These are phyloP conservation scores for Erebia ligea DNA, from an alignment of 2,888 invertebrate genomes.

Conservation along the genomic window DNA sequence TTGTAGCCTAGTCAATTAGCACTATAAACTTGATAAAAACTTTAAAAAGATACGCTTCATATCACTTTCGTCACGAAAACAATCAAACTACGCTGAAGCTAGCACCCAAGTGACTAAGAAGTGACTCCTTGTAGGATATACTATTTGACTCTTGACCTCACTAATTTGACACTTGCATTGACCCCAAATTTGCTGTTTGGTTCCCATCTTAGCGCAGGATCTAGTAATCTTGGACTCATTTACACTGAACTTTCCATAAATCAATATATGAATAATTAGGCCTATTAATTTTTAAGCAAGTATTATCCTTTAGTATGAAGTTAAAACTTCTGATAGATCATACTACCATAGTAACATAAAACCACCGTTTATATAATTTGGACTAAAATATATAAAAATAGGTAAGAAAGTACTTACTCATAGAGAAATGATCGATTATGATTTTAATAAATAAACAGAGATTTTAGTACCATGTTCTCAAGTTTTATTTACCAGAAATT, in stretches of 20 bases:
- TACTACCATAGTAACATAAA: background rate
- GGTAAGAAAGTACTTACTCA: too few relatives aligned
- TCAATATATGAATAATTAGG: too few relatives aligned
- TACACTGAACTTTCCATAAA: background rate
- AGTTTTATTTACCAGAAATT: background rate
- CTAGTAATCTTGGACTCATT: constrained; percentile 9
- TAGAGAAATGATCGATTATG: too few relatives aligned
- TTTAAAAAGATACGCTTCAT: background rate
- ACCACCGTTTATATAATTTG: background rate
- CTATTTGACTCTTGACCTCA: constrained; percentile 63
- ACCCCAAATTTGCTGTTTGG: constrained; percentile 55
- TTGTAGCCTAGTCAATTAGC: background rate
- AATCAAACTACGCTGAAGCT: constrained; percentile 35
- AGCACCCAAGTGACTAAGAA: constrained; percentile 49
- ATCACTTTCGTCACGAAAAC: constrained; percentile 16
- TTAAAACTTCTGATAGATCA: background rate
- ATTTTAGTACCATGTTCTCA: background rate
- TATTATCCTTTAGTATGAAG: too few relatives aligned
- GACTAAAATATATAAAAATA: too few relatives aligned
- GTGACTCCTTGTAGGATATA: constrained; percentile 43
- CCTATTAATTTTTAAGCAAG: too few relatives aligned
- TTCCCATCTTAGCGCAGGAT: constrained; percentile 14
- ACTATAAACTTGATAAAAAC: background rate
- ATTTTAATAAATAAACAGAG: background rate
- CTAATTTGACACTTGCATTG: constrained; percentile 67